These are phyloP conservation scores for Bujurquina vittata DNA, from an alignment of 2,113 vertebrate species.

Conservation along the genomic window DNA sequence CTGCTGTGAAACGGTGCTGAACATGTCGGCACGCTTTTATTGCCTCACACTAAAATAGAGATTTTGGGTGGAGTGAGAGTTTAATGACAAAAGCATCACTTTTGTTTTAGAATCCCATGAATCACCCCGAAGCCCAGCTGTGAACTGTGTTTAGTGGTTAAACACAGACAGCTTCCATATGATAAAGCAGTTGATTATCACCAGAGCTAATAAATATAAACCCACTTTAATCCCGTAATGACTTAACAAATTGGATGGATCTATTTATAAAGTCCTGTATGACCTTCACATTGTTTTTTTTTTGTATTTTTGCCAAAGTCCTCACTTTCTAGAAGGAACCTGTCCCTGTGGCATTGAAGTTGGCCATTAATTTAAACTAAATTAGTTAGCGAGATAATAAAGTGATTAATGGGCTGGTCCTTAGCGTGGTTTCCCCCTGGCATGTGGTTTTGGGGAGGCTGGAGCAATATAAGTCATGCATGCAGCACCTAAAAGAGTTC, in stretches of 20 bases:
- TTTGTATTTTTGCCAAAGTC: not conserved
- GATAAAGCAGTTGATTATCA: not conserved
- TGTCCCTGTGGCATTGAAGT: not conserved
- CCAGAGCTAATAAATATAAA: not conserved
- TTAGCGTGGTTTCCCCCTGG: not conserved
- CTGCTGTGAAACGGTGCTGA: constrained; percentile 5
- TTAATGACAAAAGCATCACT: not conserved
- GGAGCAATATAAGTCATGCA: not conserved
- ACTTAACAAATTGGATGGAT: not conserved
- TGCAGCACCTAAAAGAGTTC: not conserved
- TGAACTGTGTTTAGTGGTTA: not conserved
- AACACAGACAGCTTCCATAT: not conserved
- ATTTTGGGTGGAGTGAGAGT: not conserved
- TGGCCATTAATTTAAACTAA: constrained; percentile 23
- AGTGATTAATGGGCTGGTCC: constrained; percentile 21
- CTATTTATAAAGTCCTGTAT: not conserved
- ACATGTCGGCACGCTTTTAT: not conserved
- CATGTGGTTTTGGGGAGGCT: not conserved
- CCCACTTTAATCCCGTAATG: not conserved
- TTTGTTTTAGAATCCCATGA: not conserved
- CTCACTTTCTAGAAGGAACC: constrained; percentile 13
- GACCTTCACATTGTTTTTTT: constrained; percentile 14
- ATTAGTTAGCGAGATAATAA: constrained; percentile 30
- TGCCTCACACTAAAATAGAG: not conserved
- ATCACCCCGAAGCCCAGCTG: not conserved